Conservation (phyloP, 2,888 invertebrate genomes). For the Coleophora flavipennella region DNA sequence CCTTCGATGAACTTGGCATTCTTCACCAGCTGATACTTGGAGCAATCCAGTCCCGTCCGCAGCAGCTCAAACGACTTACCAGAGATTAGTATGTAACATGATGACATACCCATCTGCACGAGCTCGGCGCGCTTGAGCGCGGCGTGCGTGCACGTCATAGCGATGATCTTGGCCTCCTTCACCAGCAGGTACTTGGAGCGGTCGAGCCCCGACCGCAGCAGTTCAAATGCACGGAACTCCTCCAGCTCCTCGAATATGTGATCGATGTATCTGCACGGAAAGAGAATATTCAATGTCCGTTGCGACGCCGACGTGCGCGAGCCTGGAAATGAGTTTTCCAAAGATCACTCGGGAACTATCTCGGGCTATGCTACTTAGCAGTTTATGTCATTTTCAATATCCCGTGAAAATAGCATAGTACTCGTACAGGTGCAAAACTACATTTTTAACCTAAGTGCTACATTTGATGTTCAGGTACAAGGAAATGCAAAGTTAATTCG, state of each 20-base stretch:
- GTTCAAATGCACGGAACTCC: constrained; percentile 98
- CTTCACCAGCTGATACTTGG: constrained; percentile 96
- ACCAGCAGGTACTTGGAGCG: constrained; percentile 96
- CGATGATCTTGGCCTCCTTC: constrained; percentile 99
- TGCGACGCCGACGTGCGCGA: too few species aligned
- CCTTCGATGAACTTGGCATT: constrained; percentile 99
- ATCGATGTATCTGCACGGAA: constrained; percentile 81
- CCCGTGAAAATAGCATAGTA: too few species aligned
- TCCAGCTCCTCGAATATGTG: constrained; percentile 97
- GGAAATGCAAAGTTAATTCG: too few species aligned
- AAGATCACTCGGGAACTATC: too few species aligned
- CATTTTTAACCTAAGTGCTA: too few species aligned
- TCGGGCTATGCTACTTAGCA: too few species aligned
- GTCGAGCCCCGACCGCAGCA: constrained; percentile 95
- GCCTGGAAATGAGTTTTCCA: too few species aligned
- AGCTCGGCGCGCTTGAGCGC: constrained; percentile 96
- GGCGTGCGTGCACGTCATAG: constrained; percentile 99
- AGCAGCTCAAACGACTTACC: constrained; percentile 98
- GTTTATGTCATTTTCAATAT: too few species aligned
- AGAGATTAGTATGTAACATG: too few species aligned
- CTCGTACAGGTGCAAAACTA: too few species aligned
- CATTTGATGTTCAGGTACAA: too few species aligned
- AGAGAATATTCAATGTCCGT: not conserved
- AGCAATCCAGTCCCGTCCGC: constrained; percentile 94
- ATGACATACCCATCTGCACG: constrained; percentile 93